Conservation (phyloP, 2,113 vertebrate species). For the Ptychochromis oligacanthus region DNA sequence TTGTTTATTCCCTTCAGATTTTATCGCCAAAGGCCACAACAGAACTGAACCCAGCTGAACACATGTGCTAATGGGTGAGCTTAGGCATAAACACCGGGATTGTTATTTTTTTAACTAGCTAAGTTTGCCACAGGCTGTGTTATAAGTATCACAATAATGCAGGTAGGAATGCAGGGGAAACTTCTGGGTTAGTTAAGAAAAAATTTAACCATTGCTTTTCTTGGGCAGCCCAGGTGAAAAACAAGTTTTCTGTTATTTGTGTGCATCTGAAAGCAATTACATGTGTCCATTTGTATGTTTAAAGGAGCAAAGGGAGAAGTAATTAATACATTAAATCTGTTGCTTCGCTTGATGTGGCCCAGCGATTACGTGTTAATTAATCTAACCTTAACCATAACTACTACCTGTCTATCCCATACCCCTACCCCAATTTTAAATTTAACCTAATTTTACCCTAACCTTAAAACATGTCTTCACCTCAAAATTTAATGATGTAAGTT, state of each 20-base stretch:
- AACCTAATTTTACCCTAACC: background rate
- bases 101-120: slow-evolving; percentile 71
- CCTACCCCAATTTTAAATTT: background rate
- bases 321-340: background rate
- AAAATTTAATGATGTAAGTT: background rate
- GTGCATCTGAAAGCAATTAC: background rate
- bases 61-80: slow-evolving; percentile 63
- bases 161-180: slow-evolving; percentile 19
- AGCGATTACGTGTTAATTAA: background rate
- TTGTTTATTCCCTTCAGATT: slow-evolving; percentile 58
- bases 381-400: background rate
- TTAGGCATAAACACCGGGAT: slow-evolving; percentile 68
- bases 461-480: background rate
- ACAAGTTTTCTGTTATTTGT: background rate
- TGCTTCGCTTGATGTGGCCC: background rate
- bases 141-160: slow-evolving; percentile 35
- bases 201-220: slow-evolving; percentile 30
- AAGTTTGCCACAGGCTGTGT: slow-evolving; percentile 41
- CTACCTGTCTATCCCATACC: background rate
- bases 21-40: slow-evolving; percentile 47
- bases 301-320: background rate
- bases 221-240: background rate
- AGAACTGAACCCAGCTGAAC: slow-evolving; percentile 50
- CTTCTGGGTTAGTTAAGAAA: slow-evolving; percentile 15
- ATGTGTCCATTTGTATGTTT: background rate